Evolutionary conservation across 2,888 invertebrate genomes (phyloP).

Genomic region (Rhingia rostrata): DNA sequence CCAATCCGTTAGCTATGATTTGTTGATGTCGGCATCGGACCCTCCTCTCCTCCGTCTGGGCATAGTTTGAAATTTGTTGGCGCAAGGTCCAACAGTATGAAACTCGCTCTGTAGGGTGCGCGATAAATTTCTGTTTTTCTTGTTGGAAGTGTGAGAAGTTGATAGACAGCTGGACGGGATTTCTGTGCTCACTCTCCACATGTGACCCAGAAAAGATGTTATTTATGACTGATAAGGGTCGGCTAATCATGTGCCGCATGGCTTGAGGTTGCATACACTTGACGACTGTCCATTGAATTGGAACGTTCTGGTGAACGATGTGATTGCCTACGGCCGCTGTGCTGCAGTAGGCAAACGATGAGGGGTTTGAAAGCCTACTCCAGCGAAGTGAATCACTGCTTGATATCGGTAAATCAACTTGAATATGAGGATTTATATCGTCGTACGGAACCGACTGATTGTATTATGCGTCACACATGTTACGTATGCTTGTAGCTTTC

Average conservation of each 20-base stretch:
- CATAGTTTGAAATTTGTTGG: not conserved
- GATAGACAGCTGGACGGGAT: constrained; percentile 68
- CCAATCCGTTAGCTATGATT: constrained; percentile 73
- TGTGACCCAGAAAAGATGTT: constrained; percentile 63
- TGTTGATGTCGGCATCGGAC: constrained; percentile 73
- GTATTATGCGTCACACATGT: too few relatives aligned
- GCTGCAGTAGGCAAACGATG: too few relatives aligned
- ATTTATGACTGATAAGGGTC: constrained; percentile 68
- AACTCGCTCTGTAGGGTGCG: not conserved
- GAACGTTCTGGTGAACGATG: not conserved
- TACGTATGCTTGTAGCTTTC: too few relatives aligned
- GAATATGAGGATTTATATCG: too few relatives aligned
- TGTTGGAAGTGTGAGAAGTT: constrained; percentile 48
- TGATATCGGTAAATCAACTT: too few relatives aligned
- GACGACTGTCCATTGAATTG: constrained; percentile 8
- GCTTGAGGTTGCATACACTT: constrained; percentile 23
- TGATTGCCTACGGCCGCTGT: not conserved
- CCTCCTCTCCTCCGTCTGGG: constrained; percentile 27
- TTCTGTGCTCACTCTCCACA: constrained; percentile 48
- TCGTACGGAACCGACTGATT: too few relatives aligned
- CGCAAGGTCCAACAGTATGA: not conserved
- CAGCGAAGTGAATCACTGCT: too few relatives aligned
- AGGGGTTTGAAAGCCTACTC: too few relatives aligned
- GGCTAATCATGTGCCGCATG: constrained; percentile 45
- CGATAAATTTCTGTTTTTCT: constrained; percentile 46